Evolutionary conservation across 2,113 vertebrate species (phyloP), one percentile per base, ranked within the genome.

Genomic region (Genyomyrus donnyi): DNA sequence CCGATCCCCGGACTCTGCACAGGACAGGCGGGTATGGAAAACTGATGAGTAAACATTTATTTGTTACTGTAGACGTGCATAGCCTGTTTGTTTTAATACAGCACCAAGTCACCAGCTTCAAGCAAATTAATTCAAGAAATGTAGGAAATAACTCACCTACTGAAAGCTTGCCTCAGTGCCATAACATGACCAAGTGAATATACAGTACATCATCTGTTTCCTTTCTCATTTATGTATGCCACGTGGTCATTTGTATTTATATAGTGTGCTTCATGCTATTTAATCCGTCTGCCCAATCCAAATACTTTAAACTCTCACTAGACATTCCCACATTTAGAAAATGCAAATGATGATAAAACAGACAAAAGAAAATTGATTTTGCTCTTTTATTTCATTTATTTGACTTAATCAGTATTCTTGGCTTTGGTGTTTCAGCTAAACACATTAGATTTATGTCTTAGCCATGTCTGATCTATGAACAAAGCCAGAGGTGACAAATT

Each of bases 291-390:
- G 35, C 15, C 35, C 31, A 80, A 7, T 80, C 35, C 35, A 0
- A 80, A 80, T 35, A 42, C 13, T 77, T 39, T 53, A 10, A 35
- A 48, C 50, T 31, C 45, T 39, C 49, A 21, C 27, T 6, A 49
- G 66, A 80, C 8, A 49, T 31, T 48, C 48, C 27, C 11, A 10
- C 45, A 66, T 89, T 83, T 52, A 17, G 48, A 45, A 77, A 77
- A 89, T 89, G 48, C 66, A 39, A 89, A 89, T 53, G 17, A 50
- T 88, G 88, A 88, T 45, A 19, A 39, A 39, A 77, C 66, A 48
- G 21, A 39, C 27, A n/a, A 62, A 21, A 48, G 88, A 48, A 70
- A 35, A 80, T 5, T 5, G 46, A 52, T 89, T 83, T 42, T 50
- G 13, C 31, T 24, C 4, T 35, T 35, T 27, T 13, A 13, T 88